Conservation (phyloP, 2,888 invertebrate species). For the Morpho achilles region DNA sequence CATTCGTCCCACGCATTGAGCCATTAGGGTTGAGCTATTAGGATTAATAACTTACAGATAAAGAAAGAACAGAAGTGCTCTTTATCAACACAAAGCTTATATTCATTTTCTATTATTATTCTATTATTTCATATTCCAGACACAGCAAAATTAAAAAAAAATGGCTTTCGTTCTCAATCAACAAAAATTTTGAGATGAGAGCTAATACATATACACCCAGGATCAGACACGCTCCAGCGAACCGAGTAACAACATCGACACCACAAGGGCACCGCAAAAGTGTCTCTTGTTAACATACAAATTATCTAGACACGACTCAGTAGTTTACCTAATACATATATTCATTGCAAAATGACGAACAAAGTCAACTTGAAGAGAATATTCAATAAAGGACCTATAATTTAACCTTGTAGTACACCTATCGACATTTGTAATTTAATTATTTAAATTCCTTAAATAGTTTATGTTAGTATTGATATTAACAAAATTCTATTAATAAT, state of each 20-base stretch:
- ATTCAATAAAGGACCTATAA: not conserved
- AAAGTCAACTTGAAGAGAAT: not conserved
- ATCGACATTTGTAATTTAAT: not conserved
- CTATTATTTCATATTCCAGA: no score
- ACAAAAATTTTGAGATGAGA: constrained; percentile 8
- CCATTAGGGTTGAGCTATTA: no score
- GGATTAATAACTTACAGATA: no score
- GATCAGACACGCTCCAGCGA: constrained; percentile 19
- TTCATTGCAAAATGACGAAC: not conserved
- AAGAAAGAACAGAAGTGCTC: no score
- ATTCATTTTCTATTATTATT: no score
- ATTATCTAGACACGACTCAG: constrained; percentile 2
- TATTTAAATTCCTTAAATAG: no score
- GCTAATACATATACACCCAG: constrained; percentile 12
- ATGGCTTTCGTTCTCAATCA: not conserved
- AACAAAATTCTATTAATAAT: no score
- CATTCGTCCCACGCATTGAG: no score
- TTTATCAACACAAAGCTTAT: no score
- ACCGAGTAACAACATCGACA: constrained; percentile 14
- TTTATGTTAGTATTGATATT: no score
- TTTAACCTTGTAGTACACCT: constrained; percentile 2
- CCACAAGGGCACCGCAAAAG: constrained; percentile 13
- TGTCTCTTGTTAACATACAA: constrained; percentile 17
- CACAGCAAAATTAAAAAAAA: no score
- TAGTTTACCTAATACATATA: constrained; percentile 3